Conservation (phyloP, 1,140 invertebrate species). For the Philotrypesis tridentata region DNA sequence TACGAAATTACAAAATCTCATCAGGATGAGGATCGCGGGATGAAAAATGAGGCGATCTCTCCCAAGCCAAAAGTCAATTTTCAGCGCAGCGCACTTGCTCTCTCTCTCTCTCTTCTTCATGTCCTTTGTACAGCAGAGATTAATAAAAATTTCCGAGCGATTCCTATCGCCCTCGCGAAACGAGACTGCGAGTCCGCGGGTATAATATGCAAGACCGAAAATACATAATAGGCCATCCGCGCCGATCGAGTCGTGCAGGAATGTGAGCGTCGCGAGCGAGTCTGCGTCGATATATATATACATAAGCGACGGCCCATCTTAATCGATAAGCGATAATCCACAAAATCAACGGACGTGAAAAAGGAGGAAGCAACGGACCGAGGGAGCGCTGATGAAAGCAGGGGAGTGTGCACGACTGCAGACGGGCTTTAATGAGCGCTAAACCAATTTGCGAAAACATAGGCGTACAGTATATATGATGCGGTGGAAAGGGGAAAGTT, state of each 20-base stretch:
- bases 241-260: neutral
- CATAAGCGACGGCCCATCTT: neutral
- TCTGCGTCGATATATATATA: no score
- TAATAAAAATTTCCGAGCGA: neutral
- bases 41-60: no score
- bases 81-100: no score
- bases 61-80: no score
- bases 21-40: no score
- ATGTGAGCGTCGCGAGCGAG: neutral
- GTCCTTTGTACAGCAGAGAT: no score
- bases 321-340: constrained; percentile 32
- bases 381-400: no score
- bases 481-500: neutral
- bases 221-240: constrained; percentile 19
- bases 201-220: neutral
- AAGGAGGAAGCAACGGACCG: neutral
- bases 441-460: constrained; percentile 36
- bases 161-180: neutral
- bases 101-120: no score
- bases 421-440: constrained; percentile 33
- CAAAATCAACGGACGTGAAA: constrained; percentile 30
- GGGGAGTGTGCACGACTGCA: no score
- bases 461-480: neutral
- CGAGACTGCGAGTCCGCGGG: neutral
- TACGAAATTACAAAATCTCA: no score